phyloP scores from a whole-genome alignment of 2,113 vertebrate genomes.

The Sminthopsis crassicaudata region DNA sequence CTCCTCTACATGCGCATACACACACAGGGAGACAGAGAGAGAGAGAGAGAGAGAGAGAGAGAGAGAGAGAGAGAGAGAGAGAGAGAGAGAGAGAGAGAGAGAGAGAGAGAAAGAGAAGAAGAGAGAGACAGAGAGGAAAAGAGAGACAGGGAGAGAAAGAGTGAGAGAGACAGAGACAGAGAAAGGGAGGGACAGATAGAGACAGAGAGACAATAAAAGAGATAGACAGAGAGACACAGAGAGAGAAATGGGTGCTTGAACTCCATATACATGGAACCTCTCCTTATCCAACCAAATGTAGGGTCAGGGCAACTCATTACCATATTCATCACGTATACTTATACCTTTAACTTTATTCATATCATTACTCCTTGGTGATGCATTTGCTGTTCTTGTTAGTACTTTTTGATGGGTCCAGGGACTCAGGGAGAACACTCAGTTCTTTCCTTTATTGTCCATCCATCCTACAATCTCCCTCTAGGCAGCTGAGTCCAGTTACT shows the following conservation, averaged over 20 bases:
- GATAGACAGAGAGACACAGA: too few species aligned
- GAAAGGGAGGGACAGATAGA: too few species aligned
- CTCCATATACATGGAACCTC: neutral
- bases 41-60: too few species aligned
- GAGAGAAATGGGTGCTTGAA: too few species aligned
- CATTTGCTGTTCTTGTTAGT: neutral
- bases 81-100: too few species aligned
- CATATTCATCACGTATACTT: neutral
- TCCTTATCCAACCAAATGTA: neutral
- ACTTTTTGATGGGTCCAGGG: neutral
- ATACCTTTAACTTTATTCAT: neutral
- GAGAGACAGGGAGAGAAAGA: too few species aligned
- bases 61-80: too few species aligned
- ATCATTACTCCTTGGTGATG: neutral
- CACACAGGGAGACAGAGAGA: too few species aligned
- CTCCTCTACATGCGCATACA: neutral
- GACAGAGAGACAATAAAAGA: too few species aligned
- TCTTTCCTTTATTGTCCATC: neutral
- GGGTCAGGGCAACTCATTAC: neutral
- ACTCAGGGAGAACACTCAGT: neutral
- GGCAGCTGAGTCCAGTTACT: neutral
- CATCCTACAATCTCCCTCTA: neutral
- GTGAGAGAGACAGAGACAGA: too few species aligned
- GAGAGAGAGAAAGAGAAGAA: too few species aligned
- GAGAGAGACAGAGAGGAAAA: too few species aligned